Base-by-base conservation (phyloP, 2,797 vertebrate species). In the Brotogeris chrysoptera region DNA sequence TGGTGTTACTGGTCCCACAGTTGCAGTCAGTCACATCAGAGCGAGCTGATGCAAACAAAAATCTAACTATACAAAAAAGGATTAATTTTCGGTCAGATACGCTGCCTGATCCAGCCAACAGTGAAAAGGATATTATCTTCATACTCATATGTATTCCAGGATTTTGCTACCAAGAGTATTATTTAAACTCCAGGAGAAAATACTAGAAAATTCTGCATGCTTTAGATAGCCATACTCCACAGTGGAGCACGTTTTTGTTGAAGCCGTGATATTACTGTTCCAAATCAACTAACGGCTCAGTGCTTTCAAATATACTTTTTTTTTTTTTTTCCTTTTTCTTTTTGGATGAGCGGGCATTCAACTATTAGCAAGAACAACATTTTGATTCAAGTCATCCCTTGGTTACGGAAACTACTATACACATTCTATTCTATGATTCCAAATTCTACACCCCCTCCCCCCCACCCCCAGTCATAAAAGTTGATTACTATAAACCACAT, bases 401-500 rank as follows among this genome's bases (percentile, higher is more conserved):
- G 63, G 28, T 82, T 64, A 55, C 13, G 24, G 53, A 83, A 91
- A 90, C 76, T 80, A 87, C 83, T 81, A 70, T 2, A 78, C 16
- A 79, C 30, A 32, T 60, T 77, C 71, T 79, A n/a, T 78, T 78
- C 76, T 82, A 63, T 41, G 69, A 12, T 5, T 80, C 17, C 36
- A 23, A 69, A 86, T 57, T 53, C 78, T 30, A 13, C 30, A 32
- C 47, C 53, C 8, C 19, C 12, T 5, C 34, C 8, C 19, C 12
- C 32, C 28, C 39, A 39, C 39, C 55, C 14, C n/a, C 10, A 7
- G 7, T 25, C 55, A 36, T 36, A 59, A 59, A 88, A 88, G 76
- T 39, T 78, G n/a, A 68, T 93, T 71, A 86, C 81, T 78, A 55
- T 55, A 95, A 91, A 66, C 55, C 66, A 84, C 6, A 9, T 25